A percentile compares a stretch with the other conserved stretches of the same genome.
Evolutionary conservation across 2,888 invertebrate genomes (phyloP).

Genomic region (Sycophila texana): DNA sequence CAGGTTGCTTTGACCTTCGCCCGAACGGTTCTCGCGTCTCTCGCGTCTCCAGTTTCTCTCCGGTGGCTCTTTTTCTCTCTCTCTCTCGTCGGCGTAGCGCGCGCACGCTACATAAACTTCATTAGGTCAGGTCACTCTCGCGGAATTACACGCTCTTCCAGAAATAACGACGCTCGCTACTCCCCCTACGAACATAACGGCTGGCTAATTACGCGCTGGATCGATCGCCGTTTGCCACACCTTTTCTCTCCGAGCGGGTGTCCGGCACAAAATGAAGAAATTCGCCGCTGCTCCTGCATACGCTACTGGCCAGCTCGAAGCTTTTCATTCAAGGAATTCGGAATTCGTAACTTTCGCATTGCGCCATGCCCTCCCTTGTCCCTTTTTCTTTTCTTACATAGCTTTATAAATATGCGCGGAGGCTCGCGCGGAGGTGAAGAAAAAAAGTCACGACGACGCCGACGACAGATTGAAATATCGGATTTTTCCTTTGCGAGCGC

Average conservation of each 20-base stretch:
- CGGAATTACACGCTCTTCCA: slow-evolving; percentile 52
- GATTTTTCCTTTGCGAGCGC: slow-evolving; percentile 12
- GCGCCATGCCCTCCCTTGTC: too few relatives aligned
- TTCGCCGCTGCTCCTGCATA: too few relatives aligned
- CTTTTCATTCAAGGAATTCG: too few relatives aligned
- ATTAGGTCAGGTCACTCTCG: slow-evolving; percentile 55
- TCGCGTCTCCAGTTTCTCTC: slow-evolving; percentile 52
- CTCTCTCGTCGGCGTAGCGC: too few relatives aligned
- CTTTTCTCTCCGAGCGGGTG: too few relatives aligned
- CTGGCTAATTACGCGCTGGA: slow-evolving; percentile 52
- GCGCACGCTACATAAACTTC: slow-evolving; percentile 45
- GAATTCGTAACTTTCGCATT: too few relatives aligned
- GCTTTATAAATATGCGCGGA: too few relatives aligned
- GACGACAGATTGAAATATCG: not conserved
- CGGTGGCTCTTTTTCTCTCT: not conserved
- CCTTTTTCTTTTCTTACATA: too few relatives aligned
- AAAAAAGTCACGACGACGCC: too few relatives aligned
- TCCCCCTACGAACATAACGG: slow-evolving; percentile 32
- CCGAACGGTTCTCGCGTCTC: slow-evolving; percentile 8
- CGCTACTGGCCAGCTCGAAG: too few relatives aligned
- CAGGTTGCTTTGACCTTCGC: slow-evolving; percentile 53
- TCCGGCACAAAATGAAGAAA: too few relatives aligned
- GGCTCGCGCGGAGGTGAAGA: too few relatives aligned
- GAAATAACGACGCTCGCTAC: slow-evolving; percentile 49
- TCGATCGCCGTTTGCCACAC: slow-evolving; percentile 35